phyloP scores from a whole-genome alignment of 2,113 vertebrate genomes.

The Felis chaus region DNA sequence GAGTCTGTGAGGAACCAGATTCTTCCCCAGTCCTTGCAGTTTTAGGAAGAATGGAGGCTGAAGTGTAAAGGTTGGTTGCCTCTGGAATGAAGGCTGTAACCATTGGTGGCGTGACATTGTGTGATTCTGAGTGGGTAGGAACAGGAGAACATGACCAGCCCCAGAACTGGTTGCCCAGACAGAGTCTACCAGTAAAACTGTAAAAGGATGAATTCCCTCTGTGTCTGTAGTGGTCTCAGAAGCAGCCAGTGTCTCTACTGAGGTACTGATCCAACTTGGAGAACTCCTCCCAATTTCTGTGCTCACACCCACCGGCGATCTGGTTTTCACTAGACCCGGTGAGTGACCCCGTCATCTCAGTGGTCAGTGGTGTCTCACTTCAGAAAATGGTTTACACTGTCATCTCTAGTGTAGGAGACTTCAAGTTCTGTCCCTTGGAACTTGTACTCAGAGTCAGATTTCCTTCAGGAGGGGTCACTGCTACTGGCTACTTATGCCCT shows the following conservation, averaged over 20 bases:
- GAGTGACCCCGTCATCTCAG: not conserved
- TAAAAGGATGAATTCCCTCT: not conserved
- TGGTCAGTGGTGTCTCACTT: not conserved
- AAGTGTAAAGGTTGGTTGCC: not conserved
- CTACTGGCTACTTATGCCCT: not conserved
- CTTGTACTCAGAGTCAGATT: not conserved
- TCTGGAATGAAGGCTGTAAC: not conserved
- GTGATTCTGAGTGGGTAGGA: not conserved
- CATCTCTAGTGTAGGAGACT: not conserved
- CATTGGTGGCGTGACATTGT: not conserved
- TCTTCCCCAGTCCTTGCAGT: not conserved
- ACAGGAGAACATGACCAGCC: not conserved
- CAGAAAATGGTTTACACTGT: not conserved
- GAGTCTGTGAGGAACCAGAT: not conserved
- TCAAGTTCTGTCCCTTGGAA: not conserved
- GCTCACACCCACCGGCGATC: not conserved
- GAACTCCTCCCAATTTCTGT: not conserved
- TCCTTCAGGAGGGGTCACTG: not conserved
- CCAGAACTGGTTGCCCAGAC: not conserved
- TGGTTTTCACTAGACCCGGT: not conserved
- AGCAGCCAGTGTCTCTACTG: not conserved
- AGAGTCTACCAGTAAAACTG: too few relatives aligned
- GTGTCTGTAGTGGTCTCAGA: not conserved
- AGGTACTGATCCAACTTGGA: not conserved
- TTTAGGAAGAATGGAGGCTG: not conserved